Evolutionary conservation across 2,888 invertebrate species (phyloP).

Genomic region (Epinotia demarniana): DNA sequence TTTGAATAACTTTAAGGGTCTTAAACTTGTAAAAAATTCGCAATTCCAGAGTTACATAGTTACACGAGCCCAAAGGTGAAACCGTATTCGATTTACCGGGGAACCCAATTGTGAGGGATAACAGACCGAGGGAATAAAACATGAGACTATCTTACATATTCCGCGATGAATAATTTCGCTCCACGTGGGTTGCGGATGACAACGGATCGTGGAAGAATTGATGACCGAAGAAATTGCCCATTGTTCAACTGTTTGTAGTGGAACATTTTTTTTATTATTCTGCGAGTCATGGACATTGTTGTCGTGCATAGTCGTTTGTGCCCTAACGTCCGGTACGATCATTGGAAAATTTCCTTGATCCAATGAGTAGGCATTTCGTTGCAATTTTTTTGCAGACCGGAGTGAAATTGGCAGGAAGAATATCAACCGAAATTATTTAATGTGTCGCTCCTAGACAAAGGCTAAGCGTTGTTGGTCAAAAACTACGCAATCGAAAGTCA

Average conservation of each 20-base stretch:
- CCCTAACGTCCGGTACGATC: background rate
- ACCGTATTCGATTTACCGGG: constrained; percentile 32
- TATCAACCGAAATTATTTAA: background rate
- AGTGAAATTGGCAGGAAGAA: background rate
- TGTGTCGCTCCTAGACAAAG: background rate
- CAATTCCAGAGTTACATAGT: constrained; percentile 14
- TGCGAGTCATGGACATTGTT: background rate
- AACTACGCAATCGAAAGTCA: too few relatives aligned
- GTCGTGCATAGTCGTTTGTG: background rate
- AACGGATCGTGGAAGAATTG: constrained; percentile 24
- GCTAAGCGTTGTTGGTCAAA: background rate
- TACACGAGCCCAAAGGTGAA: constrained; percentile 16
- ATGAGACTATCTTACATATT: constrained; percentile 38
- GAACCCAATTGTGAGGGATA: constrained; percentile 40
- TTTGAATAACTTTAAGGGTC: background rate
- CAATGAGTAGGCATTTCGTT: too few relatives aligned
- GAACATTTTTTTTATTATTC: background rate
- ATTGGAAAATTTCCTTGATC: too few relatives aligned
- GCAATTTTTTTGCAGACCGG: too few relatives aligned
- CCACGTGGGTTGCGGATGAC: constrained; percentile 30
- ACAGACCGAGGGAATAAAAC: constrained; percentile 33
- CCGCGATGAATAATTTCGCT: constrained; percentile 40
- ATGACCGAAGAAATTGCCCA: constrained; percentile 30
- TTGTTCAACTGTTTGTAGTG: constrained; percentile 22
- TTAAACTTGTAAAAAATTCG: background rate